Base-by-base conservation (phyloP, 2,888 invertebrate genomes). In the Smittia aterrima region DNA sequence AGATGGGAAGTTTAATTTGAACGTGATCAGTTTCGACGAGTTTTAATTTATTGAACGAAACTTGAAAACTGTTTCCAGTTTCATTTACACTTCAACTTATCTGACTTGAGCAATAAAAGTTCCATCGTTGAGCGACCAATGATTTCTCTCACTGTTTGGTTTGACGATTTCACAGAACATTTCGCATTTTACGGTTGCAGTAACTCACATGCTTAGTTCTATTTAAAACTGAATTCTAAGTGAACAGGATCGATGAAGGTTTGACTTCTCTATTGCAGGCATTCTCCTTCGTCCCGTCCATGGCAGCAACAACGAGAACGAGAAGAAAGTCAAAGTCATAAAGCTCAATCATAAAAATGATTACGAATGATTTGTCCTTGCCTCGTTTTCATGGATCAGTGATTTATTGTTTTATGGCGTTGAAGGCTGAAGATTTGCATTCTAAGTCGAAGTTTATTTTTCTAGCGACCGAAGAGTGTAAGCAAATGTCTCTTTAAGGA, bases 281-380 rank as follows among this genome's bases (percentile, higher is more conserved):
- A n/a, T 62, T 25, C 32, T 38, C 66, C 32, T 32, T 18, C 16
- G 25, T 64, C 25, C n/a, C 64, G 22, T 22, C 13, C 22, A n/a
- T 24, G 20, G 25, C 22, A 62, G 20, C 24, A n/a, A n/a, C n/a
- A n/a, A n/a, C n/a, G n/a, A n/a, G n/a, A n/a, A n/a, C n/a, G n/a
- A n/a, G n/a, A n/a, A n/a, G n/a, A n/a, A n/a, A n/a, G n/a, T n/a
- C n/a, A n/a, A n/a, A 18, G 54, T 1, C 13, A 62, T 16, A 22
- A 16, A 13, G 66, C 22, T 16, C 27, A 18, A 27, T 66, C 66
- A 66, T 66, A 66, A 66, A 66, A 66, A 66, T 66, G 22, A 66
- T 66, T 66, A 66, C 66, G 25, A 66, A 66, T 66, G 38, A 66
- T 66, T 66, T 66, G 66, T 66, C 66, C 66, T 66, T 66, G 66